A percentile compares a stretch with the other conserved stretches of the same genome.
Evolutionary conservation across 1,140 invertebrate genomes (phyloP).

Genomic region (Ladona fulva): DNA sequence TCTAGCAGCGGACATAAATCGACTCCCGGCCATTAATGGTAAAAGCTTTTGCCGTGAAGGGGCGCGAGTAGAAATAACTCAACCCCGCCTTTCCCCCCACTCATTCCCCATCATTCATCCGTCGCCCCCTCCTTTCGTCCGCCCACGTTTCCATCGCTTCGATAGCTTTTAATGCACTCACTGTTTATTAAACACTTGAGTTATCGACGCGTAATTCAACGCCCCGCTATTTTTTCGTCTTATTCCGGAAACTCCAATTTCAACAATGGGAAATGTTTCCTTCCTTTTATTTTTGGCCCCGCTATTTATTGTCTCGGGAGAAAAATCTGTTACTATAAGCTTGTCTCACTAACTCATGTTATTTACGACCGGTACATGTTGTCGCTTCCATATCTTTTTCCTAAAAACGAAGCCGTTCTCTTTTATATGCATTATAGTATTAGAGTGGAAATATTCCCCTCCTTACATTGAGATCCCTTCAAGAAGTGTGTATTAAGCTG

Average conservation of each 20-base stretch:
- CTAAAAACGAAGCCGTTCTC: too few relatives aligned
- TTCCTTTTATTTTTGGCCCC: neutral
- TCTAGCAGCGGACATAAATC: neutral
- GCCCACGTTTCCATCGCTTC: neutral
- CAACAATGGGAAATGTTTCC: neutral
- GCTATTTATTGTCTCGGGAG: neutral
- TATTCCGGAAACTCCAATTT: constrained; percentile 1
- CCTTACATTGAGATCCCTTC: too few relatives aligned
- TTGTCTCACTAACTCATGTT: too few relatives aligned
- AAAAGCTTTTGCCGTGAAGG: constrained; percentile 8
- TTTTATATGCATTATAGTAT: too few relatives aligned
- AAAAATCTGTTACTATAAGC: too few relatives aligned
- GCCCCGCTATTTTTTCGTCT: neutral
- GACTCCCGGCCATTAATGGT: neutral
- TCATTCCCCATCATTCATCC: neutral
- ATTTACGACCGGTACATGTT: too few relatives aligned
- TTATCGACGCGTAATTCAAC: neutral
- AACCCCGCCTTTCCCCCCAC: neutral
- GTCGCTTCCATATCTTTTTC: too few relatives aligned
- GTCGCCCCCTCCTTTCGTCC: neutral
- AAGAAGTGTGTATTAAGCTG: too few relatives aligned
- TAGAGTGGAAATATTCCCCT: too few relatives aligned
- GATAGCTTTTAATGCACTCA: constrained; percentile 9
- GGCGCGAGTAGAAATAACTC: constrained; percentile 2
- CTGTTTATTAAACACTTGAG: constrained; percentile 6